A percentile compares a stretch with the other conserved stretches of the same genome.
Conservation (phyloP, 2,888 invertebrate species). For the Drosophila barbarae region DNA sequence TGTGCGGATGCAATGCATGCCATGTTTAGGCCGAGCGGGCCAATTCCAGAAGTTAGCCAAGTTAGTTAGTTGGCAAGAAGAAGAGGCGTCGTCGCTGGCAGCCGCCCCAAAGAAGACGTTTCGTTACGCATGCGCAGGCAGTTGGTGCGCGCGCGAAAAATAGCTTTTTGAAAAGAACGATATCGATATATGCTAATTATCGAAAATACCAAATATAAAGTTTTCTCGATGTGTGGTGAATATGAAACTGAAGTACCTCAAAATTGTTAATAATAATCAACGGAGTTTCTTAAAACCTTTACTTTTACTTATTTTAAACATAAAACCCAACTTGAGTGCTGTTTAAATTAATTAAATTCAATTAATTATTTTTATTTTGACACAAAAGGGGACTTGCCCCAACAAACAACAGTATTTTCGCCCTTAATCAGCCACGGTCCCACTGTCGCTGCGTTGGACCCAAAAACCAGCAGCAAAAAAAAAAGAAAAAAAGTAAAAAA, state of each 20-base stretch:
- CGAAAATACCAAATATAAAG: not conserved
- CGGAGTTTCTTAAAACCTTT: no score
- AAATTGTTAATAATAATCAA: no score
- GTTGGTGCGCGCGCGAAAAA: constrained; percentile 24
- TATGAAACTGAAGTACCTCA: no score
- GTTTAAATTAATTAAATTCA: not conserved
- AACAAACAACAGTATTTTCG: not conserved
- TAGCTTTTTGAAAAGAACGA: not conserved
- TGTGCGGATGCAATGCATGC: constrained; percentile 68
- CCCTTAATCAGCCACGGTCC: not conserved
- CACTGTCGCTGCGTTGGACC: constrained; percentile 1
- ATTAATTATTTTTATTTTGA: no score
- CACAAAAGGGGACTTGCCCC: no score
- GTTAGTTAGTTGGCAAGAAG: constrained; percentile 44
- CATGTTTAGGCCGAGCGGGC: constrained; percentile 34
- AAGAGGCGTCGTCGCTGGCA: constrained; percentile 16
- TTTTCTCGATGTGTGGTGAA: no score
- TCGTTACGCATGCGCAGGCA: constrained; percentile 32
- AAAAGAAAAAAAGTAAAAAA: not conserved
- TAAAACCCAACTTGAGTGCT: not conserved
- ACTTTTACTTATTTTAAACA: no score
- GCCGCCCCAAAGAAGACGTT: constrained; percentile 17
- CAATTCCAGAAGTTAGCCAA: constrained; percentile 53
- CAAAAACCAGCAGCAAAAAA: not conserved
- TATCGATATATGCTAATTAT: constrained; percentile 2